Evolutionary conservation across 2,797 vertebrate species (phyloP).

Genomic region (Micropoecilia bifurca): DNA sequence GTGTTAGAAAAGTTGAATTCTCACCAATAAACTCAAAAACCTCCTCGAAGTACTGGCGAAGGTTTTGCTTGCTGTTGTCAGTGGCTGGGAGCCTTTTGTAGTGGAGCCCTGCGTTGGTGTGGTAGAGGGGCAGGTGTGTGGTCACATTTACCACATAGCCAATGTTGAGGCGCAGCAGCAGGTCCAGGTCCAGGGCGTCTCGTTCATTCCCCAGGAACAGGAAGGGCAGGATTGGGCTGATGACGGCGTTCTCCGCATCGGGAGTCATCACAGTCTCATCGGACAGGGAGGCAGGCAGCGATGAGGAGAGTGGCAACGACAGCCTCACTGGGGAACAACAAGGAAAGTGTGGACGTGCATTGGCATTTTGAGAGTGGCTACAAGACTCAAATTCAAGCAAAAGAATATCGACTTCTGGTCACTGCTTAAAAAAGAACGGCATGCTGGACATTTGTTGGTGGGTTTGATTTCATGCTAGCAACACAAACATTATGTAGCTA

Average conservation of each 20-base stretch:
- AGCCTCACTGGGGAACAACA: slow-evolving; percentile 74
- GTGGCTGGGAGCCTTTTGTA: slow-evolving; percentile 90
- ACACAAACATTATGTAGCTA: not conserved
- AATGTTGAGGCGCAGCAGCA: slow-evolving; percentile 84
- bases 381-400: not conserved
- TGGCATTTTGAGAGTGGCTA: not conserved
- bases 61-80: slow-evolving; percentile 90
- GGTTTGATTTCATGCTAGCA: not conserved
- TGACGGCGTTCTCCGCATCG: slow-evolving; percentile 86
- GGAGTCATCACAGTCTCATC: slow-evolving; percentile 85
- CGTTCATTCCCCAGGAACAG: slow-evolving; percentile 88
- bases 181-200: slow-evolving; percentile 86
- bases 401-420: not conserved
- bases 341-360: slow-evolving; percentile 1
- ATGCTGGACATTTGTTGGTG: not conserved
- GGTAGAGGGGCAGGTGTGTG: slow-evolving; percentile 89
- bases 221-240: slow-evolving; percentile 88
- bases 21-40: slow-evolving; percentile 91
- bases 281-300: slow-evolving; percentile 81
- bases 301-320: slow-evolving; percentile 83
- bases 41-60: slow-evolving; percentile 90
- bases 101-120: slow-evolving; percentile 81
- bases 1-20: slow-evolving; percentile 28
- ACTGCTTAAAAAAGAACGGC: not conserved
- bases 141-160: slow-evolving; percentile 89